Evolutionary conservation across 37 sponge, comb jelly and placozoan genomes (phyloP).

Genomic region (Ianthella basta): DNA sequence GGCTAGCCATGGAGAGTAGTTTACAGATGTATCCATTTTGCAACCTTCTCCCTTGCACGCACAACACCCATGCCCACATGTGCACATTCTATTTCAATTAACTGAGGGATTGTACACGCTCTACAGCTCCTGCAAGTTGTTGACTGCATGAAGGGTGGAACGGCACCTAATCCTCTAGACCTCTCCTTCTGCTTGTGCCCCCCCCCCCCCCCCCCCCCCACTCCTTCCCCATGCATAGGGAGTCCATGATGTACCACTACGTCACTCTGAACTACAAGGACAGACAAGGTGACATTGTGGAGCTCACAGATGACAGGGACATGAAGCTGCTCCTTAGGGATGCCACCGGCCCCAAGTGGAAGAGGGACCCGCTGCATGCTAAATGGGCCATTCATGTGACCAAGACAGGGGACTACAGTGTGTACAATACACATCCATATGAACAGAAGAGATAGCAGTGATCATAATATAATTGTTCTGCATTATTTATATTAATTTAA

Average conservation of each 20-base stretch:
- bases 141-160: no score
- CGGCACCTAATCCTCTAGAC: no score
- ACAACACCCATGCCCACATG: no score
- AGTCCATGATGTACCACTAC: slow-evolving; percentile 43
- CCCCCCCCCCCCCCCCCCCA: slow-evolving; percentile 4
- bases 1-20: no score
- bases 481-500: no score
- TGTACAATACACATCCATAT: slow-evolving; percentile 76
- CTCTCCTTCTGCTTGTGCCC: no score
- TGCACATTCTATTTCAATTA: no score
- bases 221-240: slow-evolving; percentile 50
- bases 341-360: not conserved
- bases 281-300: slow-evolving; percentile 80
- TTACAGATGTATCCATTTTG: no score
- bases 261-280: slow-evolving; percentile 86
- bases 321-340: slow-evolving; percentile 65
- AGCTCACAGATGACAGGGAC: slow-evolving; percentile 63
- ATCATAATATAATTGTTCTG: not conserved
- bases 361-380: slow-evolving; percentile 24
- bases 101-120: no score
- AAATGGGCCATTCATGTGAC: slow-evolving; percentile 87
- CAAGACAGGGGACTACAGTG: slow-evolving; percentile 50
- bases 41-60: no score
- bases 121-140: no score
- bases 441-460: slow-evolving; percentile 9